phyloP scores from a whole-genome alignment of 1,140 invertebrate species.

The Magallana ariakensis region DNA sequence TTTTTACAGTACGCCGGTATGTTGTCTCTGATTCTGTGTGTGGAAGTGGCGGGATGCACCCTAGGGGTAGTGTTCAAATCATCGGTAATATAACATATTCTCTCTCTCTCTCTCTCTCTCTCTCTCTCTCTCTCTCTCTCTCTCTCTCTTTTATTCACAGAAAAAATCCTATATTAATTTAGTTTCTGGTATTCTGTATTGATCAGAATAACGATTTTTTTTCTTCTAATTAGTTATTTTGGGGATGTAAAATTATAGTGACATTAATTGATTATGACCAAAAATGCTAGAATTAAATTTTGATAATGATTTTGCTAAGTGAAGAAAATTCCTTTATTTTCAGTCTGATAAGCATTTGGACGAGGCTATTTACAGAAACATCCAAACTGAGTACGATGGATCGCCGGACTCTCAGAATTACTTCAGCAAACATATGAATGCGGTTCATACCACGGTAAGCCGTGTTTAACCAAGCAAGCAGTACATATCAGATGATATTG shows the following conservation, averaged over 20 bases:
- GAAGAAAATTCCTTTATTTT: background rate
- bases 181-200: background rate
- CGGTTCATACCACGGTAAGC: too few relatives aligned
- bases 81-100: slow-evolving; percentile 8
- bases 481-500: too few relatives aligned
- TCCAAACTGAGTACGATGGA: slow-evolving; percentile 49
- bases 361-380: slow-evolving; percentile 42
- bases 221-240: too few relatives aligned
- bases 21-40: slow-evolving; percentile 41
- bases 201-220: too few relatives aligned
- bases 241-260: too few relatives aligned
- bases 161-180: background rate
- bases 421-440: slow-evolving; percentile 50
- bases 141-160: background rate
- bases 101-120: background rate
- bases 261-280: too few relatives aligned
- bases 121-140: background rate
- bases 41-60: slow-evolving; percentile 51
- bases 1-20: slow-evolving; percentile 47
- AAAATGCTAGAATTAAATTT: too few relatives aligned
- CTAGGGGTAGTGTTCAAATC: slow-evolving; percentile 54
- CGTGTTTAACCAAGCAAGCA: too few relatives aligned
- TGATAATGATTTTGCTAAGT: too few relatives aligned
- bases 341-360: slow-evolving; percentile 51
- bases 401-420: slow-evolving; percentile 33